Evolutionary conservation across 2,888 invertebrate genomes (phyloP).

Genomic region (Lochmaea capreae): DNA sequence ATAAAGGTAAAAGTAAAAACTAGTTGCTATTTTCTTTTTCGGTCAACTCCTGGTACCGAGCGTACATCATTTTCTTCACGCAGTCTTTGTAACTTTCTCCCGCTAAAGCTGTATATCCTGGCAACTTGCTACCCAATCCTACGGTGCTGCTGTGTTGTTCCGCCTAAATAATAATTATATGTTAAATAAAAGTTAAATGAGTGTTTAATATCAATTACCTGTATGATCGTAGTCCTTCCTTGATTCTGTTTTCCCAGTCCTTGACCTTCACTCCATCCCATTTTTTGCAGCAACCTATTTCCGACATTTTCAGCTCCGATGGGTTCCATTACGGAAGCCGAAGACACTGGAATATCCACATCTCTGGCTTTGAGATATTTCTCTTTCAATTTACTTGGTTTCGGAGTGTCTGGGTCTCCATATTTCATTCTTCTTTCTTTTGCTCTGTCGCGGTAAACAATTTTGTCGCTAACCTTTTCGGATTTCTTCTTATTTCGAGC

Average conservation of each 20-base stretch:
- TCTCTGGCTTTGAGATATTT: constrained; percentile 74
- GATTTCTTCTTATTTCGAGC: constrained; percentile 56
- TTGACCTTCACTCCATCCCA: constrained; percentile 99
- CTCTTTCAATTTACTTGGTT: constrained; percentile 79
- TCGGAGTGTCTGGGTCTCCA: constrained; percentile 86
- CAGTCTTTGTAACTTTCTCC: constrained; percentile 91
- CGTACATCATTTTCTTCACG: constrained; percentile 90
- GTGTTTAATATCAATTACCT: constrained; percentile 69
- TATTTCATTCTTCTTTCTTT: constrained; percentile 95
- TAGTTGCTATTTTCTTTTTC: constrained; percentile 67
- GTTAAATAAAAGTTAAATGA: neutral
- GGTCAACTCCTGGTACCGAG: constrained; percentile 84
- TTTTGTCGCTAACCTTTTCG: constrained; percentile 56
- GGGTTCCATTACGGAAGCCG: constrained; percentile 74
- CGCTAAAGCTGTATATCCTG: constrained; percentile 81
- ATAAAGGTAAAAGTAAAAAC: constrained; percentile 56
- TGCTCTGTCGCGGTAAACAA: constrained; percentile 91
- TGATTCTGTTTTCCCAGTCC: constrained; percentile 95
- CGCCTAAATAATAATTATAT: constrained; percentile 64
- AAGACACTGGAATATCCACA: constrained; percentile 65
- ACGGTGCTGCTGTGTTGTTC: constrained; percentile 73
- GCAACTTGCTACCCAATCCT: constrained; percentile 87
- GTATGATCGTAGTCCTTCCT: constrained; percentile 92
- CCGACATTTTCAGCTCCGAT: constrained; percentile 93
- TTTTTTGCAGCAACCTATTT: constrained; percentile 94